These are phyloP conservation scores for Pteromalus puparum DNA, from an alignment of 1,140 invertebrate species.

Conservation along the genomic window DNA sequence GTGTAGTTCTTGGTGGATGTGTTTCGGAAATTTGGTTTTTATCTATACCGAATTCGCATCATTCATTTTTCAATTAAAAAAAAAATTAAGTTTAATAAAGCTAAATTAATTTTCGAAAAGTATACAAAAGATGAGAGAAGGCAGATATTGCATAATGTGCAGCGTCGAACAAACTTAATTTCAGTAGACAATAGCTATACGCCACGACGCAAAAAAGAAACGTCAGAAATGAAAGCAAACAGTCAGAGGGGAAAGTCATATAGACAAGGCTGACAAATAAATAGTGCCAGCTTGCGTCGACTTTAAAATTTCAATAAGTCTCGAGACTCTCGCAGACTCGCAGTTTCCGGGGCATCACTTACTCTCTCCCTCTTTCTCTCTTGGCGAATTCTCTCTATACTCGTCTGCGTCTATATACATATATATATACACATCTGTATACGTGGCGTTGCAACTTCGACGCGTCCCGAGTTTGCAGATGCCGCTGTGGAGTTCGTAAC, in stretches of 20 bases:
- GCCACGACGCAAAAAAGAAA: not conserved
- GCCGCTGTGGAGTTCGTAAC: not conserved
- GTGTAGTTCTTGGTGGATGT: not conserved
- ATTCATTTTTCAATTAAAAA: too few relatives aligned
- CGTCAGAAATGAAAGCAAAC: not conserved
- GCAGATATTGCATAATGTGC: too few relatives aligned
- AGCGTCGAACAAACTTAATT: not conserved
- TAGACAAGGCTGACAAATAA: constrained; percentile 2
- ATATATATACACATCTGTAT: not conserved
- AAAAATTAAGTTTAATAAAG: too few relatives aligned
- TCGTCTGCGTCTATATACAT: not conserved
- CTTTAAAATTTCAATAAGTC: constrained; percentile 49
- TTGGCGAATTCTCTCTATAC: not conserved
- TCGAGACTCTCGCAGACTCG: not conserved
- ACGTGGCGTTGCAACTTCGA: not conserved
- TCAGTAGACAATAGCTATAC: not conserved
- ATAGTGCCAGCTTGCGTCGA: not conserved
- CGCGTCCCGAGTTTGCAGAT: not conserved
- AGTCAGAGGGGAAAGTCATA: not conserved
- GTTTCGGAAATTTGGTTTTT: too few relatives aligned
- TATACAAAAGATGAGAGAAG: too few relatives aligned
- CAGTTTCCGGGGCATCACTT: constrained; percentile 5
- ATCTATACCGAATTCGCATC: too few relatives aligned
- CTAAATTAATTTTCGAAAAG: too few relatives aligned
- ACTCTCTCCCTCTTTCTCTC: not conserved